A percentile compares a stretch with the other conserved stretches of the same genome.
phyloP scores from a whole-genome alignment of 2,888 invertebrate genomes.

The Melanostoma scalare region DNA sequence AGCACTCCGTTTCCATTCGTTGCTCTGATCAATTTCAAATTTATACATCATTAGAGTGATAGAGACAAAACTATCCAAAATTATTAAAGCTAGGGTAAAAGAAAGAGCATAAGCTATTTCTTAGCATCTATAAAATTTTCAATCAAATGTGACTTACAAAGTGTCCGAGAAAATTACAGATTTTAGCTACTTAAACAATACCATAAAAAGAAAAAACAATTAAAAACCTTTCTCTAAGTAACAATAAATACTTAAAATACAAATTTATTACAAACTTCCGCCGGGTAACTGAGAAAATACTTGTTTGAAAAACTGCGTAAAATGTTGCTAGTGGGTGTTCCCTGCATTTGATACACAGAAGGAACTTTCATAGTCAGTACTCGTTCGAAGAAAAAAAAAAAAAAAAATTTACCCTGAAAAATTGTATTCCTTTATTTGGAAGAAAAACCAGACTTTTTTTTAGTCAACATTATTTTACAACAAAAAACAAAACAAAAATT shows the following conservation, averaged over 20 bases:
- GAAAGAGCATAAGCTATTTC: background rate
- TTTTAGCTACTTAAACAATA: constrained; percentile 1
- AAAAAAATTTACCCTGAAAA: constrained; percentile 17
- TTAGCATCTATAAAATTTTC: constrained; percentile 57
- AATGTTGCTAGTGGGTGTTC: too few relatives aligned
- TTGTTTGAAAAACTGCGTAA: too few relatives aligned
- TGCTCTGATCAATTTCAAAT: constrained; percentile 3
- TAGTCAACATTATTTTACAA: background rate
- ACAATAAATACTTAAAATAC: background rate
- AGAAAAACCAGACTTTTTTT: constrained; percentile 18
- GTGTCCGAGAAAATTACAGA: constrained; percentile 48
- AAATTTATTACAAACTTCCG: too few relatives aligned
- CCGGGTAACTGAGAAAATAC: too few relatives aligned
- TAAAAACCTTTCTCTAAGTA: background rate
- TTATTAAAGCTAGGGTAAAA: background rate
- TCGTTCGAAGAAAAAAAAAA: background rate
- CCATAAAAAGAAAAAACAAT: constrained; percentile 3
- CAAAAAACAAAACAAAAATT: constrained; percentile 3
- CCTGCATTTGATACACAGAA: too few relatives aligned
- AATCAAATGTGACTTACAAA: constrained; percentile 50
- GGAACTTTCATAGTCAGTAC: background rate
- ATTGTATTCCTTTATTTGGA: constrained; percentile 54
- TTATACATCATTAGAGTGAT: background rate
- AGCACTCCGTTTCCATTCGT: background rate
- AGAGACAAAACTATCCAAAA: background rate